Conservation (phyloP, 2,797 vertebrate genomes). For the Karalla daura region DNA sequence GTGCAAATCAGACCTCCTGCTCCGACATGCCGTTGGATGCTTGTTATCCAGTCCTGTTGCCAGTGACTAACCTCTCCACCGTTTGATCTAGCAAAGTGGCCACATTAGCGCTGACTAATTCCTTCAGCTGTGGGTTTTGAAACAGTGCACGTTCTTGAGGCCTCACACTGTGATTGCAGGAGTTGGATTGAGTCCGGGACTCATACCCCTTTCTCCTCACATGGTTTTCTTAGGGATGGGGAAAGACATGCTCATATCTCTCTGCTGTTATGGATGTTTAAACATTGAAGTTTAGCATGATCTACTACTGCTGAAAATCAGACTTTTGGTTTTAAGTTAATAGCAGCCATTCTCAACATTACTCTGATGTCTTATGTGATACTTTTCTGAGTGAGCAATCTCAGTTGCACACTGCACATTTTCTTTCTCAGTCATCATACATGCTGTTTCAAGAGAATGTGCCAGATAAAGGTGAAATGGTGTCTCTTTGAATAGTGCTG, state of each 20-base stretch:
- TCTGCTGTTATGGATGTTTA: constrained; percentile 16
- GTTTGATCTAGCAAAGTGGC: constrained; percentile 82
- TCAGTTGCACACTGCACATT: constrained; percentile 3
- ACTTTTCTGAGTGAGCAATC: constrained; percentile 8
- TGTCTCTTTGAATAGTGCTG: too few relatives aligned
- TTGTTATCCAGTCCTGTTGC: constrained; percentile 66
- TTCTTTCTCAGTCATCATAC: neutral
- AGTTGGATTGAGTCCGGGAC: constrained; percentile 50
- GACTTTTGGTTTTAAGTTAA: too few relatives aligned
- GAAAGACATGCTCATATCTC: constrained; percentile 1
- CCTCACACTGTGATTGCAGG: constrained; percentile 69
- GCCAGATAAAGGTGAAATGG: too few relatives aligned
- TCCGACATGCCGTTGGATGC: constrained; percentile 76
- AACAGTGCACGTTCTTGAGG: constrained; percentile 63
- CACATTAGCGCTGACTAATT: constrained; percentile 86
- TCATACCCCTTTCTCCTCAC: neutral
- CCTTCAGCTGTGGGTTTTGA: constrained; percentile 76
- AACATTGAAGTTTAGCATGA: constrained; percentile 8
- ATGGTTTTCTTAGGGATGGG: neutral
- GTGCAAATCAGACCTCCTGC: constrained; percentile 84
- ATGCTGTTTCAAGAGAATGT: constrained; percentile 26
- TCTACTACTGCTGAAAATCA: too few relatives aligned
- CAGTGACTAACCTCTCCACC: constrained; percentile 73
- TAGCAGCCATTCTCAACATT: neutral
- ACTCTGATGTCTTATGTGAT: constrained; percentile 3